Conservation (phyloP, 2,888 invertebrate species). For the Eristalis intricaria region DNA sequence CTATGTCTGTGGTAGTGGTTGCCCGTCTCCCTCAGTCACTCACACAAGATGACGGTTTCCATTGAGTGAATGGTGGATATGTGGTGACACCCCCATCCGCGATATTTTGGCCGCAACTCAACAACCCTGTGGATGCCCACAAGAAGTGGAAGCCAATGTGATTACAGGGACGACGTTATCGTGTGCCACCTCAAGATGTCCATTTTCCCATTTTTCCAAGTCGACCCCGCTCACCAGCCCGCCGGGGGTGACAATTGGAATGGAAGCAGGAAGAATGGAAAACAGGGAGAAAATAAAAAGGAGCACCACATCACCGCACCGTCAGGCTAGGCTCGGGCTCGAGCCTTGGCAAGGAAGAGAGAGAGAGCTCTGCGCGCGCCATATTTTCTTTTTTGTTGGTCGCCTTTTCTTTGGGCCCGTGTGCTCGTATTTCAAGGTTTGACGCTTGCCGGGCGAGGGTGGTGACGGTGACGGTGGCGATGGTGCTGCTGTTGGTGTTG, state of each 20-base stretch:
- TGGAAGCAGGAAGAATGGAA: slow-evolving; percentile 22
- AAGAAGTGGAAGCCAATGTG: slow-evolving; percentile 74
- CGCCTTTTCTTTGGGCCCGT: slow-evolving; percentile 25
- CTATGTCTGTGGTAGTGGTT: slow-evolving; percentile 58
- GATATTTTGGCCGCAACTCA: slow-evolving; percentile 74
- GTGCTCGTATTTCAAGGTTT: slow-evolving; percentile 62
- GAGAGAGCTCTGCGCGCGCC: slow-evolving; percentile 67
- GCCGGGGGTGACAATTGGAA: slow-evolving; percentile 36
- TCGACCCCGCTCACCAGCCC: slow-evolving; percentile 24
- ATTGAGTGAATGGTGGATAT: slow-evolving; percentile 71
- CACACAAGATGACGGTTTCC: slow-evolving; percentile 44
- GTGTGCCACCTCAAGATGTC: slow-evolving; percentile 69
- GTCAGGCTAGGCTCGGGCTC: not conserved
- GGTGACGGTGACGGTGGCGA: slow-evolving; percentile 9
- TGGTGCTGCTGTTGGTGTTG: not conserved
- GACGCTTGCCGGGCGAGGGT: slow-evolving; percentile 42
- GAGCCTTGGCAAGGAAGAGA: slow-evolving; percentile 31
- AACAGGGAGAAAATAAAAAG: slow-evolving; percentile 12
- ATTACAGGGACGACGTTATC: slow-evolving; percentile 70
- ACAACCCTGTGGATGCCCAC: slow-evolving; percentile 79
- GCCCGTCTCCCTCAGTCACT: slow-evolving; percentile 43
- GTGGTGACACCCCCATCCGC: slow-evolving; percentile 76
- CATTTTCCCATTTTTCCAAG: slow-evolving; percentile 48
- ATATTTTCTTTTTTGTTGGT: slow-evolving; percentile 44
- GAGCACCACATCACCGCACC: not conserved